phyloP scores from a whole-genome alignment of 2,888 invertebrate genomes.

The Euzophera pinguis region DNA sequence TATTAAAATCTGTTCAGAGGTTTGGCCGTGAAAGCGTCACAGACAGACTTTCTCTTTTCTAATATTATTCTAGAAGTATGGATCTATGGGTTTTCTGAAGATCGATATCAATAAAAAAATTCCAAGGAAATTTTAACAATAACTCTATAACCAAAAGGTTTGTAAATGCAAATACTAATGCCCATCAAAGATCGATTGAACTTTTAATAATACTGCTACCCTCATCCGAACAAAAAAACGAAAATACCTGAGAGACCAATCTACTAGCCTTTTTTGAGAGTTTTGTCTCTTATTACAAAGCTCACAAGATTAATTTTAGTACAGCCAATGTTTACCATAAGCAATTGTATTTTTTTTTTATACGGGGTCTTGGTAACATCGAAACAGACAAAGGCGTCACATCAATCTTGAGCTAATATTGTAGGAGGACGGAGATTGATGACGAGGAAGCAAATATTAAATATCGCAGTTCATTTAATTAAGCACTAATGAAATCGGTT shows the following conservation, averaged over 20 bases:
- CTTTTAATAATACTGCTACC: slow-evolving; percentile 5
- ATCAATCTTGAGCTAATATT: slow-evolving; percentile 21
- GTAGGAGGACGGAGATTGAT: slow-evolving; percentile 19
- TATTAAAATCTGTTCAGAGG: no score
- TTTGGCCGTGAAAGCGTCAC: no score
- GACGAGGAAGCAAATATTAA: slow-evolving; percentile 16
- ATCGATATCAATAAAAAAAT: no score
- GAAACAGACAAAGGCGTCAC: slow-evolving; percentile 13
- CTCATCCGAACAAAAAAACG: background rate
- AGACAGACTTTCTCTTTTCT: no score
- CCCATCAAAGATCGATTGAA: background rate
- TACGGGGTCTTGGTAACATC: slow-evolving; percentile 1
- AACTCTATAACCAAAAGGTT: no score
- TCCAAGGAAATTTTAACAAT: no score
- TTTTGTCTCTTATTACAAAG: background rate
- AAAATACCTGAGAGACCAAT: background rate
- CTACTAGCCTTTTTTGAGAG: background rate
- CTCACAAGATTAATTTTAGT: background rate
- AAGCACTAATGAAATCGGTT: slow-evolving; percentile 15
- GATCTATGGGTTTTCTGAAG: no score
- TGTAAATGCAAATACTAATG: background rate
- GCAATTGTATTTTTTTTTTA: slow-evolving; percentile 11
- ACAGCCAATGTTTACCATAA: background rate
- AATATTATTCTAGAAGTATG: no score
- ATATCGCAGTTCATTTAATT: slow-evolving; percentile 17